Evolutionary conservation across 2,113 vertebrate genomes (phyloP), one percentile per base, ranked within the genome.

Genomic region (Notechis scutatus): DNA sequence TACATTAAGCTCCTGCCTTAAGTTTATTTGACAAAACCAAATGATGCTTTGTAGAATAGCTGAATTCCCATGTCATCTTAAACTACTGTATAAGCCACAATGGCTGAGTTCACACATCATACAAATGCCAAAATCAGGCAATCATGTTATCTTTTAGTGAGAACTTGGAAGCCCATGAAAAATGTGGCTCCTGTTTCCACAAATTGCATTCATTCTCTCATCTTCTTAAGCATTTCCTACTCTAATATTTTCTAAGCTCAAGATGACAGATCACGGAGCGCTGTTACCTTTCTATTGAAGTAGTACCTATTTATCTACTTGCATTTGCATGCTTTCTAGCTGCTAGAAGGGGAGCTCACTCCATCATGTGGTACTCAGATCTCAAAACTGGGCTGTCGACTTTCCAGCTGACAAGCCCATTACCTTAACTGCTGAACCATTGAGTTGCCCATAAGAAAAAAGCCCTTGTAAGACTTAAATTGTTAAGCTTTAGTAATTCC

Each of bases 401-500:
- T 61, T 29, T 29, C 26, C 61, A 64, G 61, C 1, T 69, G 61
- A 69, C 61, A 69, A 69, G 61, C 61, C 61, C 29, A n/a, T n/a
- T 69, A n/a, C 5, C 29, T 69, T n/a, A n/a, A n/a, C 29, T 5
- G 1, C 61, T 69, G 29, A n/a, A 29, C 61, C 29, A 69, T 15
- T n/a, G 29, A 69, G 29, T 69, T 69, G 61, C 61, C 29, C 12
- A 69, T n/a, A n/a, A 69, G 29, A n/a, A 64, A n/a, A 64, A 69
- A n/a, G 4, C 0, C 26, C 69, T 88, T 95, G 91, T 88, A 81
- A 91, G 93, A 59, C 50, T 52, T 52, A 52, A 52, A 52, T 52
- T 52, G 11, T 91, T 93, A 93, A 85, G 29, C 87, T 94, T 95
- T 94, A 94, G 94, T 93, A 87, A 91, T 92, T 93, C 93, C 88